Evolutionary conservation across 2,113 vertebrate species (phyloP).

Genomic region (human): GRCh38 chr1:82836001-82836500

Average conservation of each 20-base stretch:
- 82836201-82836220: constrained; percentile 59
- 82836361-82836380: constrained; percentile 85
- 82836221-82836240: constrained; percentile 73
- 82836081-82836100: constrained; percentile 46
- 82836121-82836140: not conserved
- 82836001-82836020: not conserved
- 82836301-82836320: constrained; percentile 73
- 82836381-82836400: constrained; percentile 82
- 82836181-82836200: constrained; percentile 59
- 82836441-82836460: constrained; percentile 81
- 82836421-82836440: constrained; percentile 83
- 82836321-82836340: constrained; percentile 85
- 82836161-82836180: constrained; percentile 56
- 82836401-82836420: constrained; percentile 88
- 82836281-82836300: constrained; percentile 68
- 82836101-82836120: constrained; percentile 27
- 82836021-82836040: constrained; percentile 23
- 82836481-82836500: constrained; percentile 81
- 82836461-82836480: constrained; percentile 79
- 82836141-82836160: constrained; percentile 35
- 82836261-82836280: constrained; percentile 54
- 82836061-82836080: not conserved
- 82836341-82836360: constrained; percentile 80
- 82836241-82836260: constrained; percentile 33
- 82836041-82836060: not conserved